phyloP scores from a whole-genome alignment of 2,888 invertebrate genomes.

The Adineta ricciae region DNA sequence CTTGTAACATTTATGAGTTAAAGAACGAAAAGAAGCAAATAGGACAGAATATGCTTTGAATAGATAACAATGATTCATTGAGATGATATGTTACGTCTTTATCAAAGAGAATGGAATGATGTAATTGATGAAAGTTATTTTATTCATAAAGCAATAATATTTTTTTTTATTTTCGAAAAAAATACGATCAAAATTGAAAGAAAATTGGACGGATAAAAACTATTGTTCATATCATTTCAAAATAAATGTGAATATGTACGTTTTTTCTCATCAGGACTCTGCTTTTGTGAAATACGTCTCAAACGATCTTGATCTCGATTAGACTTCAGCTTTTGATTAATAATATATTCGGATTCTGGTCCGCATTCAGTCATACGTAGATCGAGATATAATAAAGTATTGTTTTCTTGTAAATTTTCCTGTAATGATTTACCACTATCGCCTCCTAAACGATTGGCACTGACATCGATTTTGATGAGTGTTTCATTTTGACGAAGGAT shows the following conservation, averaged over 20 bases:
- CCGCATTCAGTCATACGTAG: constrained; percentile 49
- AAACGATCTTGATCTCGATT: constrained; percentile 46
- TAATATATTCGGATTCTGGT: constrained; percentile 49
- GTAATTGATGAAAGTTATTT: no score
- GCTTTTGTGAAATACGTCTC: constrained; percentile 37
- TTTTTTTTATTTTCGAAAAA: background rate
- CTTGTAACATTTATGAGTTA: background rate
- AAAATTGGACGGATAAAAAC: background rate
- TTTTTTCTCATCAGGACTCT: background rate
- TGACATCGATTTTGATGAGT: constrained; percentile 44
- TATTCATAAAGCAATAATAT: background rate
- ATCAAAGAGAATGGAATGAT: background rate
- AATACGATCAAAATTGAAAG: background rate
- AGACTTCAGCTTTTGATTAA: constrained; percentile 45
- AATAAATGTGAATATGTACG: constrained; percentile 34
- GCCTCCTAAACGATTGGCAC: constrained; percentile 49
- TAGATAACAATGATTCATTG: background rate
- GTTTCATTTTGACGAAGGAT: constrained; percentile 45
- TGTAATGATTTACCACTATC: constrained; percentile 50
- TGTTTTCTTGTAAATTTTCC: constrained; percentile 49
- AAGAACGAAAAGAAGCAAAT: background rate
- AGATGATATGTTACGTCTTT: background rate
- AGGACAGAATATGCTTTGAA: background rate
- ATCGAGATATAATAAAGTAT: constrained; percentile 45
- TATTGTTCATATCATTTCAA: background rate